Evolutionary conservation across 2,113 vertebrate genomes (phyloP).

Genomic region (Recurvirostra avosetta): DNA sequence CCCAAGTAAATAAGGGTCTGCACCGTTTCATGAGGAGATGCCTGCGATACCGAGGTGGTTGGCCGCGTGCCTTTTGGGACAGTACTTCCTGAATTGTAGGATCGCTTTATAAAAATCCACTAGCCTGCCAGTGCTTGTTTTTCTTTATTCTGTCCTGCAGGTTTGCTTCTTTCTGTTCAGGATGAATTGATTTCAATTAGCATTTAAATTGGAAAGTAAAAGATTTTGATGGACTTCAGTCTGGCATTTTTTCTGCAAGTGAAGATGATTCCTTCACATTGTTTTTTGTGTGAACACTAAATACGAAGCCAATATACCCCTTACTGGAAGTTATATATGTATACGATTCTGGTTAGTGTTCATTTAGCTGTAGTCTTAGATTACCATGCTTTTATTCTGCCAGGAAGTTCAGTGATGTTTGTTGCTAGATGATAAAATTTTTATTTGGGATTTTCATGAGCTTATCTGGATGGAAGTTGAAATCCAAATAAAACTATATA

Average conservation of each 20-base stretch:
- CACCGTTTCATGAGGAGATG: rapidly evolving
- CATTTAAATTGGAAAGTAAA: not conserved
- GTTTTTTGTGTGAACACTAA: not conserved
- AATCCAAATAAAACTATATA: not conserved
- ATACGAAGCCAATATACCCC: not conserved
- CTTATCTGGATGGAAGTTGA: not conserved
- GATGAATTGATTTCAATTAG: not conserved
- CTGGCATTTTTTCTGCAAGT: not conserved
- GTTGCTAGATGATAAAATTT: not conserved
- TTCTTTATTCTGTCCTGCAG: not conserved
- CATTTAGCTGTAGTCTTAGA: not conserved
- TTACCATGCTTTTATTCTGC: not conserved
- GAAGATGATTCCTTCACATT: rapidly evolving
- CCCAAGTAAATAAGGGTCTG: not conserved
- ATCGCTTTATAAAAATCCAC: not conserved
- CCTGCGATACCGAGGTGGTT: rapidly evolving
- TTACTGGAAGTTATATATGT: not conserved
- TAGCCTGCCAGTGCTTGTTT: not conserved
- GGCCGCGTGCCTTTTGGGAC: rapidly evolving
- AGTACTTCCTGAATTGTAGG: not conserved
- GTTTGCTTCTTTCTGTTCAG: not conserved
- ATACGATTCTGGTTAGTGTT: not conserved
- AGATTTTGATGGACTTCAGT: not conserved
- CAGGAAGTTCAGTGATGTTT: not conserved
- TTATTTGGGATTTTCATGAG: not conserved